Conservation (phyloP, 1,140 invertebrate genomes). For the Drosophila ogumai region DNA sequence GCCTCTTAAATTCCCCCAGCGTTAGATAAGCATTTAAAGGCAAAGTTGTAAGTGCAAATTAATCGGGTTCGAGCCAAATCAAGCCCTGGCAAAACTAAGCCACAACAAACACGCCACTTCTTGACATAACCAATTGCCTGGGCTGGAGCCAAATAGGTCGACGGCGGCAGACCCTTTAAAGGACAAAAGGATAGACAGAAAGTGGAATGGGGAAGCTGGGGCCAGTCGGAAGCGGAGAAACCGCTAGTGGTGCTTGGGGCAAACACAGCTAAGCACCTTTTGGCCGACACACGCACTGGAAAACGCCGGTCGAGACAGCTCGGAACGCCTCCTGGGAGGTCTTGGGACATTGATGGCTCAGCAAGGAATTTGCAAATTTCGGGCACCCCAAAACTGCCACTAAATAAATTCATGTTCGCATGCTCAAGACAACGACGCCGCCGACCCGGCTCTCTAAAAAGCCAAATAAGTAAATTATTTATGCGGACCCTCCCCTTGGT, state of each 20-base stretch:
- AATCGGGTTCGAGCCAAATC: constrained; percentile 41
- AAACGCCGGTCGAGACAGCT: constrained; percentile 31
- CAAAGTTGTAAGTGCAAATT: constrained; percentile 34
- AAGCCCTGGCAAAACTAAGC: constrained; percentile 32
- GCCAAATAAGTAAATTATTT: constrained; percentile 80
- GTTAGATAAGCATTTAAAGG: constrained; percentile 18
- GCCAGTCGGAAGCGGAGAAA: not conserved
- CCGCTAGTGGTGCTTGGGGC: constrained; percentile 31
- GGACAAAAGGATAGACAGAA: constrained; percentile 30
- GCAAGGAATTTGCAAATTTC: constrained; percentile 66
- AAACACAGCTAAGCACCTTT: constrained; percentile 52
- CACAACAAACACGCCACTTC: constrained; percentile 42
- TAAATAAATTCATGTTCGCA: constrained; percentile 79
- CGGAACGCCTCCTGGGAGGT: constrained; percentile 24
- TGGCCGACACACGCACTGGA: constrained; percentile 27
- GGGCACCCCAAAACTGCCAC: constrained; percentile 53
- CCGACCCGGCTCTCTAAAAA: constrained; percentile 47
- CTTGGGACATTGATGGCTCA: constrained; percentile 37
- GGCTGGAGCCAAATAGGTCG: constrained; percentile 28
- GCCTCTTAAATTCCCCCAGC: constrained; percentile 3
- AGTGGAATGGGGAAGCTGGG: not conserved
- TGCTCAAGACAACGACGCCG: constrained; percentile 50
- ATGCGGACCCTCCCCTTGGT: constrained; percentile 53
- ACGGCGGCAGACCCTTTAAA: constrained; percentile 19
- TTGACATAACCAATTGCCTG: constrained; percentile 48